phyloP scores from a whole-genome alignment of 1,140 invertebrate species.

The Drosophila repleta region DNA sequence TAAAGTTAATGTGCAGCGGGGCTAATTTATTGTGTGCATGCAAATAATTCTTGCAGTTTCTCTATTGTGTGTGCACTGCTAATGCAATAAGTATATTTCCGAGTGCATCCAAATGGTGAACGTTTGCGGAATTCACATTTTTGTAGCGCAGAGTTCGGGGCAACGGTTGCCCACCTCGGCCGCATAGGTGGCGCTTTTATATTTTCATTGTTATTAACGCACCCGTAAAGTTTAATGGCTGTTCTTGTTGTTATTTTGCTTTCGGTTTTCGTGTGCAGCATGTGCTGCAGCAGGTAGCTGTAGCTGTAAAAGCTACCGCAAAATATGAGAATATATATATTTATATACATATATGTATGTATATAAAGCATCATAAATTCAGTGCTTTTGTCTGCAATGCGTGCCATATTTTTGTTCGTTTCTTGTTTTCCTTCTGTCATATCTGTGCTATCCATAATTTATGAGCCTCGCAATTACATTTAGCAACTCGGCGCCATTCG shows the following conservation, averaged over 20 bases:
- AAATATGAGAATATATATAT: conserved; percentile 13
- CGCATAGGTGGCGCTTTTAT: conserved; percentile 43
- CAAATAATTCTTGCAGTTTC: neutral
- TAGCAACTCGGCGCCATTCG: conserved; percentile 52
- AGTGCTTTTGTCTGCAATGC: conserved; percentile 41
- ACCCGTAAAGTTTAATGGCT: conserved; percentile 33
- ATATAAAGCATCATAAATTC: conserved; percentile 39
- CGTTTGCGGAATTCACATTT: conserved; percentile 25
- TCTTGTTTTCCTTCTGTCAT: conserved; percentile 1
- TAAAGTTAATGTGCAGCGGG: neutral
- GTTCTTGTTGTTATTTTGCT: conserved; percentile 51
- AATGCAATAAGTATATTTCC: conserved; percentile 30
- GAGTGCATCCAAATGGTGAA: conserved; percentile 29
- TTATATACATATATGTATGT: neutral
- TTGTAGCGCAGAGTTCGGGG: conserved; percentile 62
- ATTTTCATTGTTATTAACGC: conserved; percentile 47
- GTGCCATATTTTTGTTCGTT: conserved; percentile 14
- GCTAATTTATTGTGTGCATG: neutral
- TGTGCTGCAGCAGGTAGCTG: conserved; percentile 21
- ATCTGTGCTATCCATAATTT: conserved; percentile 44
- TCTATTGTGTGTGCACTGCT: neutral
- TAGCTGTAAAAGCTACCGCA: conserved; percentile 16
- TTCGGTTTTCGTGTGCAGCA: conserved; percentile 7
- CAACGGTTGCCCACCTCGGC: conserved; percentile 20
- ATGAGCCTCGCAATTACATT: conserved; percentile 61